Evolutionary conservation across 1,140 invertebrate species (phyloP).

Genomic region (Drosophila bifasciata): DNA sequence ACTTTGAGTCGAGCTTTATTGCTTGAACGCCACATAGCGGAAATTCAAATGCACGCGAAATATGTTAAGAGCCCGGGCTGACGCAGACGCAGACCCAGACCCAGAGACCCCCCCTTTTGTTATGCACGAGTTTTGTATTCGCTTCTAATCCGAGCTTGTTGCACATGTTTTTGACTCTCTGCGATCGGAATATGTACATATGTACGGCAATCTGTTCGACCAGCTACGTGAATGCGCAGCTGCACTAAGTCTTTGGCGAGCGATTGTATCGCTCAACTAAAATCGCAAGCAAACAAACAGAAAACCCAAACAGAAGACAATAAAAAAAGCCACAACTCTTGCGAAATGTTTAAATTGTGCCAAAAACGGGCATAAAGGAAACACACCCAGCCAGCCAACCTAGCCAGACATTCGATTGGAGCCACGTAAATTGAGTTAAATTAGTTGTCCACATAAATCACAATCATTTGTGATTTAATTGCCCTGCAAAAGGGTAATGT

Average conservation of each 20-base stretch:
- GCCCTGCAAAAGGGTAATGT: slow-evolving; percentile 14
- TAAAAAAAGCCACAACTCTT: slow-evolving; percentile 39
- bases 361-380: slow-evolving; percentile 38
- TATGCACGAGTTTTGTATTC: slow-evolving; percentile 64
- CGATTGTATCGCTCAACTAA: slow-evolving; percentile 67
- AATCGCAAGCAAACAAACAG: slow-evolving; percentile 22
- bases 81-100: not conserved
- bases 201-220: slow-evolving; percentile 72
- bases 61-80: slow-evolving; percentile 53
- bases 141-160: slow-evolving; percentile 63
- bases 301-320: not conserved
- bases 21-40: slow-evolving; percentile 72
- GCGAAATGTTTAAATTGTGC: slow-evolving; percentile 63
- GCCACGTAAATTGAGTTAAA: slow-evolving; percentile 47
- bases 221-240: slow-evolving; percentile 64
- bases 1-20: slow-evolving; percentile 72
- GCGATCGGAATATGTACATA: slow-evolving; percentile 58
- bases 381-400: slow-evolving; percentile 48
- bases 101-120: slow-evolving; percentile 44
- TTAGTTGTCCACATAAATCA: slow-evolving; percentile 51
- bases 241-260: slow-evolving; percentile 57
- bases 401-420: not conserved
- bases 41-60: slow-evolving; percentile 80
- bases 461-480: slow-evolving; percentile 41
- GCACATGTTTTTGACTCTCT: slow-evolving; percentile 34